Evolutionary conservation across 2,888 invertebrate species (phyloP).

Genomic region (Drepanosiphum platanoidis): DNA sequence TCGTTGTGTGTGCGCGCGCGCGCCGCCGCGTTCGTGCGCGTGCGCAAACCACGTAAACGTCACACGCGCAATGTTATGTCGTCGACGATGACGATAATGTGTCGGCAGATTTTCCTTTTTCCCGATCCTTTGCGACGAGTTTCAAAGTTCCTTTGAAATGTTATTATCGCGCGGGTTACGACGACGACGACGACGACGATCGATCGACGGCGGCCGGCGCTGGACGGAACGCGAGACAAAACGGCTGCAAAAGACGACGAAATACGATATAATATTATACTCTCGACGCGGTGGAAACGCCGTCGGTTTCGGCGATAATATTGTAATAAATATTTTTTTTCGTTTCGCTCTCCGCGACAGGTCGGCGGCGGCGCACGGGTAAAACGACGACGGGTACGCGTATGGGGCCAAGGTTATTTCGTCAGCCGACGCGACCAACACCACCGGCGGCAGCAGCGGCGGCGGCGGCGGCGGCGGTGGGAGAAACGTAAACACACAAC

Average conservation of each 20-base stretch:
- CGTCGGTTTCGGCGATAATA: too few relatives aligned
- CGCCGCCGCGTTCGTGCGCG: too few relatives aligned
- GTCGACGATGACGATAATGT: background rate
- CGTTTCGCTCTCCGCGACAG: background rate
- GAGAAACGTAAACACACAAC: slow-evolving; percentile 60
- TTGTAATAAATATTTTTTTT: background rate
- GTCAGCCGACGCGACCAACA: slow-evolving; percentile 41
- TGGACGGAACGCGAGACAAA: too few relatives aligned
- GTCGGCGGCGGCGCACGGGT: background rate
- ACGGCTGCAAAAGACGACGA: too few relatives aligned
- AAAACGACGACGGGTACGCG: slow-evolving; percentile 14
- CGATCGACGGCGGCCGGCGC: too few relatives aligned
- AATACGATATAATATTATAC: background rate
- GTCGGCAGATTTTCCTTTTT: background rate
- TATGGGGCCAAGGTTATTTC: slow-evolving; percentile 62
- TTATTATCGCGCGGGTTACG: background rate
- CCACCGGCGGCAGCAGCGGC: background rate
- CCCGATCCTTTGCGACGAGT: background rate
- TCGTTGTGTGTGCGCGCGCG: background rate
- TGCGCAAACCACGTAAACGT: background rate
- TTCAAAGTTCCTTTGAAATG: background rate
- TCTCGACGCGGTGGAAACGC: background rate
- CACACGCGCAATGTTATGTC: background rate
- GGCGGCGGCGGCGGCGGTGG: slow-evolving; percentile 14
- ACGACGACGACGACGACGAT: background rate